Evolutionary conservation across 2,797 vertebrate species (phyloP).

Genomic region (Apogon talboti): DNA sequence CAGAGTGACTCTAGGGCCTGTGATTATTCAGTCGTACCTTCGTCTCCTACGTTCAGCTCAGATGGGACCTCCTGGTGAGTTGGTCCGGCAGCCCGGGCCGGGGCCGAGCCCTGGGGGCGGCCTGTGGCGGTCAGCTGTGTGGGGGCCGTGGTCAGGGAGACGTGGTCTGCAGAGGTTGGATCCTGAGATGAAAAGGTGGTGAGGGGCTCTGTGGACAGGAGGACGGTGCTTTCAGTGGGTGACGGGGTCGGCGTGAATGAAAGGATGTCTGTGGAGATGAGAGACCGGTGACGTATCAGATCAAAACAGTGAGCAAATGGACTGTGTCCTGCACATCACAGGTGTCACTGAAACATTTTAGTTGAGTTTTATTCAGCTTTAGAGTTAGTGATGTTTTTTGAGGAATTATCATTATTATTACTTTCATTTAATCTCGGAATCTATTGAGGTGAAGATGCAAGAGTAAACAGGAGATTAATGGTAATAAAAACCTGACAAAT

Average conservation of each 20-base stretch:
- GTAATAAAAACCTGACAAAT: too few species aligned
- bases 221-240: slow-evolving; percentile 24
- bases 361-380: too few species aligned
- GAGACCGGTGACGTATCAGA: slow-evolving; percentile 28
- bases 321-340: not conserved
- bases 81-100: slow-evolving; percentile 37
- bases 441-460: too few species aligned
- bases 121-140: slow-evolving; percentile 33
- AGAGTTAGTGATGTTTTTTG: too few species aligned
- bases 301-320: slow-evolving; percentile 41
- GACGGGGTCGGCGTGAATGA: slow-evolving; percentile 38
- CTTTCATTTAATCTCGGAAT: too few species aligned
- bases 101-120: slow-evolving; percentile 36
- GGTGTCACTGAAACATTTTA: too few species aligned
- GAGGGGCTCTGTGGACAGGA: slow-evolving; percentile 42
- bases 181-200: slow-evolving; percentile 53
- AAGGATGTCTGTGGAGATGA: slow-evolving; percentile 43
- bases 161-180: slow-evolving; percentile 23
- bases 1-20: too few species aligned
- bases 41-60: slow-evolving; percentile 80
- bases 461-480: too few species aligned
- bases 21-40: slow-evolving; percentile 63
- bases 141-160: slow-evolving; percentile 19
- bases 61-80: slow-evolving; percentile 62
- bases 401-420: too few species aligned